These are phyloP conservation scores for Pogonognathellus flavescens DNA, from an alignment of 1,140 invertebrate genomes.

Conservation along the genomic window DNA sequence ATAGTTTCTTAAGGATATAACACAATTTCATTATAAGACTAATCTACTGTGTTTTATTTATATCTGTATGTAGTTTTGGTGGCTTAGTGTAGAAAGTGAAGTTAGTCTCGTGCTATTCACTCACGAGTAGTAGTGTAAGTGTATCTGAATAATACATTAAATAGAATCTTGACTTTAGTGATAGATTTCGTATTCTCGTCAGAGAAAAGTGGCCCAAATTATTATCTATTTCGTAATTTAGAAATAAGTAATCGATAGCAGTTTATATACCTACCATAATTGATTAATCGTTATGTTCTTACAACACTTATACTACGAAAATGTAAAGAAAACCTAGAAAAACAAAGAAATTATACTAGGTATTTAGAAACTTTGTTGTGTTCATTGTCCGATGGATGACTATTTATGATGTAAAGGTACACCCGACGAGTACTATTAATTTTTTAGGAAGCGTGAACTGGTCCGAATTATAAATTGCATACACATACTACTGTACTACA, in stretches of 20 bases:
- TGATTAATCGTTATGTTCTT: not conserved
- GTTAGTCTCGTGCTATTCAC: not conserved
- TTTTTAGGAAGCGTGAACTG: slow-evolving; percentile 38
- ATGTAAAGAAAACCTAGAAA: not conserved
- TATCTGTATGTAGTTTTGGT: slow-evolving; percentile 8
- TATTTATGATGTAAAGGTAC: slow-evolving; percentile 37
- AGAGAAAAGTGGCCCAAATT: slow-evolving; percentile 35
- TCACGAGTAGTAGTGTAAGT: too few relatives aligned
- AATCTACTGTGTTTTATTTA: slow-evolving; percentile 15
- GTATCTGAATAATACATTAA: too few relatives aligned
- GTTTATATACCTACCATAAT: too few relatives aligned
- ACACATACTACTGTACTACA: slow-evolving; percentile 1
- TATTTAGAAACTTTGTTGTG: slow-evolving; percentile 41
- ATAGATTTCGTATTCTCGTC: not conserved
- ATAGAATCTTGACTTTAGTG: too few relatives aligned
- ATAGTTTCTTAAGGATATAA: slow-evolving; percentile 31
- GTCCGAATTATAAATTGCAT: slow-evolving; percentile 42
- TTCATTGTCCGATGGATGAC: slow-evolving; percentile 44
- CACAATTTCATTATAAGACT: slow-evolving; percentile 23
- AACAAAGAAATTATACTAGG: not conserved
- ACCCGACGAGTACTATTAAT: slow-evolving; percentile 22
- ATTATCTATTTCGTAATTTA: slow-evolving; percentile 9
- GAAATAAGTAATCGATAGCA: not conserved
- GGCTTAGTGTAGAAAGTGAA: not conserved
- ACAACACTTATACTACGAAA: not conserved